Evolutionary conservation across 2,113 vertebrate species (phyloP), one percentile per base, ranked within the genome.

Genomic region (Sarotherodon lohbergeri): DNA sequence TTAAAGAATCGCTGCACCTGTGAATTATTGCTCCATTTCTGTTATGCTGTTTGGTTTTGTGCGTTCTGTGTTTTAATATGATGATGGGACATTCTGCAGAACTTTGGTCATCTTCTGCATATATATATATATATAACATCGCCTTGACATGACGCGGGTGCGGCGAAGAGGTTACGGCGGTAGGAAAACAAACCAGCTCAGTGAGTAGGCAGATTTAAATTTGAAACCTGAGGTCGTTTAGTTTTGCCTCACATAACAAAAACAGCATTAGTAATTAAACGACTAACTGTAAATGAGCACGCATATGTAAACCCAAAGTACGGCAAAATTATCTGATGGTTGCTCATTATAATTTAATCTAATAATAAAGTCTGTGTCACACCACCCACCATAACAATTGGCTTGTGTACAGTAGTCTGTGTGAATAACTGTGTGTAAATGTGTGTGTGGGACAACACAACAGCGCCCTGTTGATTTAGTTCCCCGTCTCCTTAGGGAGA

Each of bases 381-480:
- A 89, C 91, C 87, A 41, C 94, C 92, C 89, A 93, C 93, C 73
- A 63, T 24, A 91, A 90, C 91, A 87, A 88, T 85, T 50, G 89
- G 84, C 82, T 90, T 79, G 66, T 71, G 82, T 85, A 52, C 48
- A 81, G 82, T 32, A 88, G 68, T 50, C 85, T 90, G 81, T 80
- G 54, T 61, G 86, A 80, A 80, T 71, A 34, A 85, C 11, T 90
- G 90, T 86, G 89, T 81, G 86, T 79, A 80, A 41, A 55, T 87
- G 80, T 81, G 89, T 73, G 85, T 34, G 52, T 59, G 86, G 86
- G 88, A 86, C 85, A 84, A 88, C 87, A 92, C 48, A 52, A 82
- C 80, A 90, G 92, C 83, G 32, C 86, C 92, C 89, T 92, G 93
- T 89, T 92, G 93, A 92, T 94, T 92, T 91, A 86, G 68, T 79